Evolutionary conservation across 1,140 invertebrate genomes (phyloP), one percentile per base, ranked within the genome.

Genomic region (Macrosteles quadrilineatus): DNA sequence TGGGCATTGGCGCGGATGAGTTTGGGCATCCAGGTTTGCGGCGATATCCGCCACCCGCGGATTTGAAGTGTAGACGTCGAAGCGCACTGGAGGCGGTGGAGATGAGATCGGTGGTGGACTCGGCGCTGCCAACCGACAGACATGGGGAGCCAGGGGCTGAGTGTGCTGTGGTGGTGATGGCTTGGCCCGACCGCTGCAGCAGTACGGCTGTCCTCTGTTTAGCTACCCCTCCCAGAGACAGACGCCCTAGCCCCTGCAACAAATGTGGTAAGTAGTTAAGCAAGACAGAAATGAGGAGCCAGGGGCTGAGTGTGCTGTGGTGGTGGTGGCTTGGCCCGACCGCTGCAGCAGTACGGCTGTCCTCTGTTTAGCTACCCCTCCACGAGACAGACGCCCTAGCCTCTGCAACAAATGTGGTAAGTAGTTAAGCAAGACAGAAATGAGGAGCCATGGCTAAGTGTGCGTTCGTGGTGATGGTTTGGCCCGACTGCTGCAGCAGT

Each of bases 51-150:
- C 81, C 81, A 65, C 81, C 81, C n/a, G 87, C 85, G 29, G 86
- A 86, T 74, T 88, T 88, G 72, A 89, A 90, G 73, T 90, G 86
- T 1, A 90, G 78, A 17, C 88, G 83, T 19, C 87, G 78, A 4
- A 91, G 82, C 9, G 90, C 91, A 59, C 85, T 87, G 23, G 90
- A 86, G 50, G 87, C 87, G 69, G 86, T 79, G 74, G 86, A 78
- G 77, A 89, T 78, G 75, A 88, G 78, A 78, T 89, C 85, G 77
- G 71, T 73, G 59, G 62, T 74, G 43, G 72, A 71, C 64, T 70
- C 76, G 74, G 73, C 74, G 70, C 68, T 68, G 64, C 59, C 32
- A 50, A 21, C 30, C 59, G 72, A 68, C 27, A 67, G 71, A 32
- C 62, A 71, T 43, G 74, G 73, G 62, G 76, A 74, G 47, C 72